These are phyloP conservation scores for Characodon lateralis DNA, from an alignment of 2,797 vertebrate species.

Conservation along the genomic window DNA sequence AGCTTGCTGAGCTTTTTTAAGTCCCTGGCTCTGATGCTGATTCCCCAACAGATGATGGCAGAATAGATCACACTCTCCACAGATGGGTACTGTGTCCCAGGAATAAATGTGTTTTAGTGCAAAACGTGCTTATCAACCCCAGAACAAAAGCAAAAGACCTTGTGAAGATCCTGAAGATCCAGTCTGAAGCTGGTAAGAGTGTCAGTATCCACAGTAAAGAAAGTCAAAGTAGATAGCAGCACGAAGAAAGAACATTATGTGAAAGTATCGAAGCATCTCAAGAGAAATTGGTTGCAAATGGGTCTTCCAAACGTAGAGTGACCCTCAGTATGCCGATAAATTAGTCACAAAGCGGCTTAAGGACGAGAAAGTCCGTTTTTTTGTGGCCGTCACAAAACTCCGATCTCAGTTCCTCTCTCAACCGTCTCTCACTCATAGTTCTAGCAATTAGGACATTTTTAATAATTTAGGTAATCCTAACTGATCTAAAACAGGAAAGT, in stretches of 20 bases:
- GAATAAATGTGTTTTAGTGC: neutral
- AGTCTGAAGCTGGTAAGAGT: neutral
- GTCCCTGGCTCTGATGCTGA: no score
- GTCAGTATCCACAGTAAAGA: neutral
- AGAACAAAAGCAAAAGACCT: neutral
- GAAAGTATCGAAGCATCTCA: neutral
- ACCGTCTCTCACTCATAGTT: neutral
- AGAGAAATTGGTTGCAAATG: neutral
- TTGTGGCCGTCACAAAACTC: no score
- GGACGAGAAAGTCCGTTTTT: neutral
- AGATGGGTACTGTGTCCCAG: neutral
- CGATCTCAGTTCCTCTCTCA: no score
- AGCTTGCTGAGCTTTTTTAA: no score
- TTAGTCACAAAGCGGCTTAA: neutral
- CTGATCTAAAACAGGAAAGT: neutral
- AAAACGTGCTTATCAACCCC: neutral
- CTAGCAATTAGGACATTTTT: neutral
- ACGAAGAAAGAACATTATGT: neutral
- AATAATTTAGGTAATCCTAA: neutral
- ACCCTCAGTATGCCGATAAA: neutral
- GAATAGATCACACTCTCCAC: no score
- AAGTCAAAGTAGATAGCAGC: neutral
- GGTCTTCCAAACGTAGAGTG: neutral
- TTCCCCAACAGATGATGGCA: no score
- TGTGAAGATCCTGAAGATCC: neutral